phyloP scores from a whole-genome alignment of 2,797 vertebrate species.

The Danio aesculapii region DNA sequence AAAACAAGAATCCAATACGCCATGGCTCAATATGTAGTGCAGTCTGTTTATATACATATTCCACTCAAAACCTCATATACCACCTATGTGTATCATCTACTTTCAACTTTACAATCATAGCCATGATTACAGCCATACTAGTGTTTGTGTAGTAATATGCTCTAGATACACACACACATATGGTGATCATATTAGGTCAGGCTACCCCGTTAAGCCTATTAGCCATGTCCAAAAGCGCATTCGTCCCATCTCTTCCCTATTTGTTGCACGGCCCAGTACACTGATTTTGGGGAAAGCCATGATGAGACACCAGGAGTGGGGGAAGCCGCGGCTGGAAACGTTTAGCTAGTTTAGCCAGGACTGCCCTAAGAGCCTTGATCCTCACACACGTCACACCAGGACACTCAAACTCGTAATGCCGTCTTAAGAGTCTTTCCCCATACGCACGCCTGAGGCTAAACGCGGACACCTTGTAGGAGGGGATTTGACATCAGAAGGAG shows the following conservation, averaged over 20 bases:
- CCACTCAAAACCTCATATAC: conserved; percentile 17
- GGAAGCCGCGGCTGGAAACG: conserved; percentile 54
- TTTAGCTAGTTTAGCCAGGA: conserved; percentile 61
- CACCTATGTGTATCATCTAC: neutral
- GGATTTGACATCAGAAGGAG: conserved; percentile 54
- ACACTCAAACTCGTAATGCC: conserved; percentile 25
- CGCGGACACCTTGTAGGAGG: conserved; percentile 36
- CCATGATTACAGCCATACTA: neutral
- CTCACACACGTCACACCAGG: conserved; percentile 51
- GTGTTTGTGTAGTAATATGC: conserved; percentile 5
- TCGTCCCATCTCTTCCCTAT: conserved; percentile 34
- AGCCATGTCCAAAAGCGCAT: conserved; percentile 42
- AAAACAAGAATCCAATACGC: neutral
- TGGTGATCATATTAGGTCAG: conserved; percentile 57
- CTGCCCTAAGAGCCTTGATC: conserved; percentile 55
- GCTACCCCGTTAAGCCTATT: conserved; percentile 61
- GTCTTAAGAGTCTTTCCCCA: conserved; percentile 52
- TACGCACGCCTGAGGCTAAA: conserved; percentile 42
- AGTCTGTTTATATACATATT: conserved; percentile 1
- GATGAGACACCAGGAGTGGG: conserved; percentile 18
- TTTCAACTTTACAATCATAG: neutral
- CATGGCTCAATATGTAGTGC: neutral
- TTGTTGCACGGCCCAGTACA: conserved; percentile 33
- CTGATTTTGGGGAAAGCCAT: conserved; percentile 39
- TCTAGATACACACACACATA: neutral